Conservation (phyloP, 1,140 invertebrate species). For the Sitobion miscanthi region DNA sequence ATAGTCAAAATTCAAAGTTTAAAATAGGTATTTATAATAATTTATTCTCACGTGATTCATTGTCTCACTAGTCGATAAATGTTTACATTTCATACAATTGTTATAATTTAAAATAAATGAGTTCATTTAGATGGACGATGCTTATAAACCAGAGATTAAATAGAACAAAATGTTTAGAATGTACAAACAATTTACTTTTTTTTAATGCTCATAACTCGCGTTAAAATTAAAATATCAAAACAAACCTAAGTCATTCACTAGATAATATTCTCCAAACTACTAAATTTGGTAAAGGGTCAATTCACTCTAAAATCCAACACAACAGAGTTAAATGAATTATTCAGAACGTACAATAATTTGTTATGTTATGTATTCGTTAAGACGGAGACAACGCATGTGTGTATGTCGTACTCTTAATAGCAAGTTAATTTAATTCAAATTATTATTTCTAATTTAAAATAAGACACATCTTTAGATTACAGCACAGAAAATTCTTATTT, state of each 20-base stretch:
- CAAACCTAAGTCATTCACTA: too few relatives aligned
- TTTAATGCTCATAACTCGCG: too few relatives aligned
- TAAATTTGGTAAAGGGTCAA: too few relatives aligned
- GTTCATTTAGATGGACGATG: background rate
- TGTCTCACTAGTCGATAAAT: background rate
- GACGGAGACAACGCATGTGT: too few relatives aligned
- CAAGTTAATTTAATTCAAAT: background rate
- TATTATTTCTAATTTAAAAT: background rate
- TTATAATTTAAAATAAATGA: background rate
- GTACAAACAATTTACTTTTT: too few relatives aligned
- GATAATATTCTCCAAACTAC: too few relatives aligned
- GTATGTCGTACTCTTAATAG: too few relatives aligned
- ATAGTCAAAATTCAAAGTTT: background rate
- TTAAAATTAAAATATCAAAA: too few relatives aligned
- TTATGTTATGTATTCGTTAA: too few relatives aligned
- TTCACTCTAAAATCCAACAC: too few relatives aligned
- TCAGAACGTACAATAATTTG: too few relatives aligned
- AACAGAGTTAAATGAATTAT: too few relatives aligned
- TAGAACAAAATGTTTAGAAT: background rate
- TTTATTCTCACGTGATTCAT: background rate
- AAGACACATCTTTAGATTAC: background rate
- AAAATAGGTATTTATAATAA: background rate
- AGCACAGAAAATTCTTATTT: background rate
- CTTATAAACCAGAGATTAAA: background rate
- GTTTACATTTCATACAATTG: background rate